Evolutionary conservation across 2,797 vertebrate species (phyloP), one percentile per base, ranked within the genome.

Genomic region (Scyliorhinus canicula): DNA sequence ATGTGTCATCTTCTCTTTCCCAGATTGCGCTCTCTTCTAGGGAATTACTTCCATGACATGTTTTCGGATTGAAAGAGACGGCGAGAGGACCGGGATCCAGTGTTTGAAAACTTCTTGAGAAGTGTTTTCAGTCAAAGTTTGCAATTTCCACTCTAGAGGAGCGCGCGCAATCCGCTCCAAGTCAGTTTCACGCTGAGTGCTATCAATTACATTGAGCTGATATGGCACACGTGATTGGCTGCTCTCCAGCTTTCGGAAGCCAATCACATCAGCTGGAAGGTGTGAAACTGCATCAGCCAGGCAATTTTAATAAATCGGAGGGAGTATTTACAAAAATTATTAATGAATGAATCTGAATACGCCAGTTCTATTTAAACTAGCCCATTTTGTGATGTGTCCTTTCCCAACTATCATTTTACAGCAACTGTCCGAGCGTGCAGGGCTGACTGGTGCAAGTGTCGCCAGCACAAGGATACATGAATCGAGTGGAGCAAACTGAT

Each of bases 181-280:
- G 93, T 50, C 44, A 69, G 26, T 93, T 52, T 94, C 93, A 35
- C 67, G 47, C 93, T 94, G 28, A 57, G 52, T 60, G 21, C 86
- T 90, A 55, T 90, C 86, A 90, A 90, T 90, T 90, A n/a, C 52
- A 90, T 60, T 90, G 50, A 55, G 28, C 85, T 88, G 67, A 71
- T 35, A 55, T 69, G 67, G 71, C 50, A 50, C 93, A 71, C 74
- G 93, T 31, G 93, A 21, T 71, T 52, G 67, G 93, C 93, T 52
- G 86, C 16, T 60, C 28, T 90, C 86, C 93, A 65, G 65, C 44
- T 50, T 71, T 74, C 65, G 35, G 93, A 55, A 28, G 50, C 93
- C 93, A 94, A 71, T 52, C 93, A 47, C 93, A 94, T 74, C 44
- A 52, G 7, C 12, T 35, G 93, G 67, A 74, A 94, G 67, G 67